These are phyloP conservation scores for Eutrigla gurnardus DNA, from an alignment of 2,797 vertebrate genomes.

Conservation along the genomic window DNA sequence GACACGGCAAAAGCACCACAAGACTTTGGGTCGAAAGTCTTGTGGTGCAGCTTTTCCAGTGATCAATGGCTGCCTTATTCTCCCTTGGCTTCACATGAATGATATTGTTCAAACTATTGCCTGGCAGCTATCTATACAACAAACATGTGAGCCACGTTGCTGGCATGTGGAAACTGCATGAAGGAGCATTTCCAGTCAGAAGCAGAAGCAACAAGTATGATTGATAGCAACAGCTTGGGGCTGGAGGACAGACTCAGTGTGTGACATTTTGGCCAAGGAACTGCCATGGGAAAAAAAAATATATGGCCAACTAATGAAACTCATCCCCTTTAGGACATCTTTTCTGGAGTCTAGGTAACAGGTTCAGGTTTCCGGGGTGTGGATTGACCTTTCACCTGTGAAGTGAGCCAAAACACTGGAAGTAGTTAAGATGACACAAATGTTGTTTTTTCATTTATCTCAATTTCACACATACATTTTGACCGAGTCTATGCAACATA, in stretches of 20 bases:
- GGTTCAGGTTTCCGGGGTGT: slow-evolving; percentile 33
- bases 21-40: too few species aligned
- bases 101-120: slow-evolving; percentile 7
- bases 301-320: slow-evolving; percentile 48
- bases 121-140: slow-evolving; percentile 10
- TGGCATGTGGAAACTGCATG: neutral
- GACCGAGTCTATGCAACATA: neutral
- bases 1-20: too few species aligned
- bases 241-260: neutral
- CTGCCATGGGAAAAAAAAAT: slow-evolving; percentile 9
- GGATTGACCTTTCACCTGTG: slow-evolving; percentile 3
- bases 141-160: slow-evolving; percentile 45
- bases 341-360: slow-evolving; percentile 48
- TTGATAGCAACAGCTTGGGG: neutral
- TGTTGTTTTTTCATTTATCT: neutral
- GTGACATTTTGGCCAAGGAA: slow-evolving; percentile 12
- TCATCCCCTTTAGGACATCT: slow-evolving; percentile 19
- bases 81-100: slow-evolving; percentile 26
- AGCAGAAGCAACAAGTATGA: neutral
- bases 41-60: slow-evolving; percentile 14
- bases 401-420: neutral
- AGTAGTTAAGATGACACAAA: neutral
- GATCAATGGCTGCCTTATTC: slow-evolving; percentile 68
- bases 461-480: neutral
- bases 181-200: neutral